A percentile compares a stretch with the other conserved stretches of the same genome.
Conservation (phyloP, 2,888 invertebrate species). For the Nomada goodeniana region DNA sequence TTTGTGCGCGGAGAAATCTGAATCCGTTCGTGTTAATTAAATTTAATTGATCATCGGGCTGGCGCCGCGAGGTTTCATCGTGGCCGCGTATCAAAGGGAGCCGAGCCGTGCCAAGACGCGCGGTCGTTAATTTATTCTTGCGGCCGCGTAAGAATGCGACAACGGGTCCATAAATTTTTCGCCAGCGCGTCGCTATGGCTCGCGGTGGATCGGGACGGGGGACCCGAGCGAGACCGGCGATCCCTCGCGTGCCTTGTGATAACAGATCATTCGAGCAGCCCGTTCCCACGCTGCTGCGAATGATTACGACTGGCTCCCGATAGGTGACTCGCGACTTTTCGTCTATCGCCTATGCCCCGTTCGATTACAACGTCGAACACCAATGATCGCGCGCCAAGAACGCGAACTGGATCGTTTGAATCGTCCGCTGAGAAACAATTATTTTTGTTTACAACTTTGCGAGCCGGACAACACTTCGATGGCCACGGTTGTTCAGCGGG, state of each 20-base stretch:
- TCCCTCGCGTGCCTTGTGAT: conserved; percentile 17
- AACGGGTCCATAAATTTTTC: conserved; percentile 43
- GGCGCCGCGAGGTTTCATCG: conserved; percentile 45
- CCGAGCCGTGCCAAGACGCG: conserved; percentile 48
- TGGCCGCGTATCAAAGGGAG: conserved; percentile 38
- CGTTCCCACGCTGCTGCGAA: conserved; percentile 10
- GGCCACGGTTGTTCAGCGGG: too few species aligned
- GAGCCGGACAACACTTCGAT: too few species aligned
- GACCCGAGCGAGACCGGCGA: conserved; percentile 2
- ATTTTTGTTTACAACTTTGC: too few species aligned
- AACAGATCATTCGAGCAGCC: not conserved
- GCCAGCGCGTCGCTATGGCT: conserved; percentile 10
- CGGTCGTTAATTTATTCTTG: conserved; percentile 45
- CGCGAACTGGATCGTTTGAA: too few species aligned
- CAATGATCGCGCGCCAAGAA: too few species aligned
- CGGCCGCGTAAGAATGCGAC: conserved; percentile 47
- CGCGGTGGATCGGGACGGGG: conserved; percentile 41
- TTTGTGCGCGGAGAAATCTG: conserved; percentile 24
- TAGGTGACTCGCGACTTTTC: not conserved
- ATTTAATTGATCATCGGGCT: conserved; percentile 53
- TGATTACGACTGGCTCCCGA: not conserved
- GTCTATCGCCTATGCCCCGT: too few species aligned
- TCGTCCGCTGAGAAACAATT: too few species aligned
- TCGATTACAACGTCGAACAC: not conserved
- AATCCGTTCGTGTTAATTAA: conserved; percentile 44